These are phyloP conservation scores for Turritopsis rubra DNA, from an alignment of 30 jellyfish, hydroid and myxozoan species.

Conservation along the genomic window DNA sequence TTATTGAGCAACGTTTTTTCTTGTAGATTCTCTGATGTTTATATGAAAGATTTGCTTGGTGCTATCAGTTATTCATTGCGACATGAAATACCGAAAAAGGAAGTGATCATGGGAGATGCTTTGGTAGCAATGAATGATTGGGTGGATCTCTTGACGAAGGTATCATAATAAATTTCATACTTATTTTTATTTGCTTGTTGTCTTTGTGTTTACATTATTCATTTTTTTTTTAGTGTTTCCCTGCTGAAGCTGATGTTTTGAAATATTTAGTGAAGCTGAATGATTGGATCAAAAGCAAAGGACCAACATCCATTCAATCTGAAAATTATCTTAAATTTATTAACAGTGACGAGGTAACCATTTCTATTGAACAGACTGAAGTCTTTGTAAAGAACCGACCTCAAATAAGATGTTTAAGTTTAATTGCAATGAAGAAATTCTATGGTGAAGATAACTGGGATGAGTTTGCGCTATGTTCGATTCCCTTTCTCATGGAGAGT, in stretches of 20 bases:
- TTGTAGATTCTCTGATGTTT: conserved; percentile 58
- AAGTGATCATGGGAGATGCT: conserved; percentile 61
- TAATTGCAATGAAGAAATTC: too few relatives aligned
- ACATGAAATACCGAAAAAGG: conserved; percentile 67
- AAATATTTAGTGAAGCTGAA: conserved; percentile 54
- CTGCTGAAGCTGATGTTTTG: conserved; percentile 51
- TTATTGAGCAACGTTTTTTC: too few relatives aligned
- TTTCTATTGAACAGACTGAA: not conserved
- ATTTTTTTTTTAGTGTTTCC: conserved; percentile 59
- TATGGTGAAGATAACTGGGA: too few relatives aligned
- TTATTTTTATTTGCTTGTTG: too few relatives aligned
- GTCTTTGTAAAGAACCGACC: too few relatives aligned
- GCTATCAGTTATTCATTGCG: conserved; percentile 72
- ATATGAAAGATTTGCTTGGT: conserved; percentile 74
- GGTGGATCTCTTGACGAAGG: conserved; percentile 75
- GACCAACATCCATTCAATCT: conserved; percentile 25
- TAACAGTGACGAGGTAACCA: conserved; percentile 55
- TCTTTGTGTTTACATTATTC: not conserved
- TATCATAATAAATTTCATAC: not conserved
- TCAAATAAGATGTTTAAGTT: too few relatives aligned
- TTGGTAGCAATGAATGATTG: conserved; percentile 67
- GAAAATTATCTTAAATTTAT: conserved; percentile 60
- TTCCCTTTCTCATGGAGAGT: too few relatives aligned
- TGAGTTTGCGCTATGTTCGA: too few relatives aligned
- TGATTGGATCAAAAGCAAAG: conserved; percentile 40